Conservation (phyloP, 1,140 invertebrate species). For the Heliconius congener region DNA sequence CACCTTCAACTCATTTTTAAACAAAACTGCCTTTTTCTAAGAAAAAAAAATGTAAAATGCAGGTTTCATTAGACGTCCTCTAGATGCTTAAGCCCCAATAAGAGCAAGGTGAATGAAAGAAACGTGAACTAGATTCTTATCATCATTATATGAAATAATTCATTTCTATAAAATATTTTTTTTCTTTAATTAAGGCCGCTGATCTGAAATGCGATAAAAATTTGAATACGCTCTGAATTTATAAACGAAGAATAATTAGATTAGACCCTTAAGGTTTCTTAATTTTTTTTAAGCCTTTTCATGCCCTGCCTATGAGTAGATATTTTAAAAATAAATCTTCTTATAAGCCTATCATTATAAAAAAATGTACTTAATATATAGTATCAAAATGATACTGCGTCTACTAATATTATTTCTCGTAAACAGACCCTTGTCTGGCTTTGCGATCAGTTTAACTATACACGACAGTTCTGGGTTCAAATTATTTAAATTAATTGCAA, state of each 20-base stretch:
- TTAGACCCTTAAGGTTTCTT: neutral
- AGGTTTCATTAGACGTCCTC: neutral
- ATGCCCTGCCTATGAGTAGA: neutral
- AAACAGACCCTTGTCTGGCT: no score
- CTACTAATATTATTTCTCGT: no score
- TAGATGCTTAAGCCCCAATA: neutral
- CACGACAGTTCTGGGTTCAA: no score
- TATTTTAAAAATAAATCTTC: neutral
- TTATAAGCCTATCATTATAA: neutral
- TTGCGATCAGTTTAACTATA: no score
- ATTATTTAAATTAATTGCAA: no score
- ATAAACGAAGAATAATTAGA: conserved; percentile 19
- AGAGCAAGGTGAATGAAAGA: neutral
- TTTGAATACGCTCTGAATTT: conserved; percentile 24
- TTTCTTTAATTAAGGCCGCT: conserved; percentile 7
- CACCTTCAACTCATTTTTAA: neutral
- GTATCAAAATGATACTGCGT: neutral
- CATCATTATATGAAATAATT: no score
- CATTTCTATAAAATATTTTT: neutral
- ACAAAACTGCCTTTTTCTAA: neutral
- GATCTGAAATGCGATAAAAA: conserved; percentile 10
- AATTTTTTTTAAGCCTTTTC: conserved; percentile 6
- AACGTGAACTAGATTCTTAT: neutral
- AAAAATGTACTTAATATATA: neutral
- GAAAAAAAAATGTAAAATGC: neutral